These are phyloP conservation scores for Bombylius major DNA, from an alignment of 2,888 invertebrate species.

Conservation along the genomic window DNA sequence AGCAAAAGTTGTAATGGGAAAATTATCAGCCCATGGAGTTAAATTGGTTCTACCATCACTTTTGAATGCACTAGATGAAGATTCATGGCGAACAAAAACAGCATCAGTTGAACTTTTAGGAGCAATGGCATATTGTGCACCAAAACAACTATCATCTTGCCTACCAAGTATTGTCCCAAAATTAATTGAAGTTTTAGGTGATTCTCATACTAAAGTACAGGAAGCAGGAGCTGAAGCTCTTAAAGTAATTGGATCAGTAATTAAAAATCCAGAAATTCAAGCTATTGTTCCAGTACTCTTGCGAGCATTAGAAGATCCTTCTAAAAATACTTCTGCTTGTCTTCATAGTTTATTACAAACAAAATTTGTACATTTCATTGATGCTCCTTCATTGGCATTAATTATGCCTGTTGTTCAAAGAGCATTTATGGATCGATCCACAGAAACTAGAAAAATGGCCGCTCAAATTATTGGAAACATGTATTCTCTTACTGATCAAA, in stretches of 20 bases:
- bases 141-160: slow-evolving; percentile 95
- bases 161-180: slow-evolving; percentile 97
- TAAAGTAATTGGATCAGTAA: slow-evolving; percentile 92
- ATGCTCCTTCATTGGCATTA: slow-evolving; percentile 93
- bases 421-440: slow-evolving; percentile 94
- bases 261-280: slow-evolving; percentile 96
- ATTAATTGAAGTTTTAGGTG: slow-evolving; percentile 89
- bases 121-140: slow-evolving; percentile 98
- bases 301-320: slow-evolving; percentile 90
- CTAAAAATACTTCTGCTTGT: slow-evolving; percentile 84
- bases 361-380: slow-evolving; percentile 98
- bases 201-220: slow-evolving; percentile 95
- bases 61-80: slow-evolving; percentile 86
- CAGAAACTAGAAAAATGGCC: slow-evolving; percentile 97
- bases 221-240: slow-evolving; percentile 93
- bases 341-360: slow-evolving; percentile 89
- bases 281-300: slow-evolving; percentile 78
- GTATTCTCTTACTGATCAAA: slow-evolving; percentile 98
- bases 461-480: slow-evolving; percentile 99
- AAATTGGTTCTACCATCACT: slow-evolving; percentile 92
- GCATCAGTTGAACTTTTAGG: slow-evolving; percentile 92
- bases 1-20: slow-evolving; percentile 88
- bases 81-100: slow-evolving; percentile 97
- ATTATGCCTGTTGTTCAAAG: slow-evolving; percentile 99
- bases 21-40: slow-evolving; percentile 92